Evolutionary conservation across 2,797 vertebrate genomes (phyloP), one percentile per base, ranked within the genome.

Genomic region (Enteromius paludinosus): DNA sequence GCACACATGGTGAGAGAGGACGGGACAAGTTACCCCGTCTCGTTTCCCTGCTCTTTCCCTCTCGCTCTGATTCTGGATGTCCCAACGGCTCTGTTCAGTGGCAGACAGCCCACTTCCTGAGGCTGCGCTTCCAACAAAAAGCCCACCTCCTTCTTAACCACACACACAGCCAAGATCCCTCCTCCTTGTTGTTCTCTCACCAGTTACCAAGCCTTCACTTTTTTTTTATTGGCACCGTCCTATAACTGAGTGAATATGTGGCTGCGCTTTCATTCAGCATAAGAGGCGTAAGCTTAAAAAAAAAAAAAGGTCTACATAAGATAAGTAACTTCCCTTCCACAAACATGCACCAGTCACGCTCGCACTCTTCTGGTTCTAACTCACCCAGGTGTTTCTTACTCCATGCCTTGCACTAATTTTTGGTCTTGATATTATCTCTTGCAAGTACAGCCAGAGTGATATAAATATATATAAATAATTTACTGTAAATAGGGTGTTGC

Each of bases 401-500:
- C 90, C 92, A 95, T 95, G 94, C 94, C 94, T 95, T 96, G 96
- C 96, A 97, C 97, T 98, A 97, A 98, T 91, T 79, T 83, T 96
- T 96, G 91, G 91, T 95, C 94, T 95, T 95, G 94, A 96, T 96
- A 96, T 96, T 96, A 96, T 94, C 94, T 94, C 90, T 91, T 96
- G 95, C 95, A 94, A 93, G 96, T 96, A 95, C 96, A 97, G 96
- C 96, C 95, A 91, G 93, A 94, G 91, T 96, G 95, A 95, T 97
- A 94, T 94, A 93, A 90, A 92, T 92, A 94, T 91, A 93, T 94
- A 94, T 95, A 95, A 94, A 95, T 94, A 93, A 96, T 97, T 96
- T 96, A 96, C 96, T 98, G 97, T 99, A 98, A 96, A 98, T 98
- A 98, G 94, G 94, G 95, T 97, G 96, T 97, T 96, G 95, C 96